phyloP scores from a whole-genome alignment of 2,888 invertebrate genomes.

The Cheilosia vulpina region DNA sequence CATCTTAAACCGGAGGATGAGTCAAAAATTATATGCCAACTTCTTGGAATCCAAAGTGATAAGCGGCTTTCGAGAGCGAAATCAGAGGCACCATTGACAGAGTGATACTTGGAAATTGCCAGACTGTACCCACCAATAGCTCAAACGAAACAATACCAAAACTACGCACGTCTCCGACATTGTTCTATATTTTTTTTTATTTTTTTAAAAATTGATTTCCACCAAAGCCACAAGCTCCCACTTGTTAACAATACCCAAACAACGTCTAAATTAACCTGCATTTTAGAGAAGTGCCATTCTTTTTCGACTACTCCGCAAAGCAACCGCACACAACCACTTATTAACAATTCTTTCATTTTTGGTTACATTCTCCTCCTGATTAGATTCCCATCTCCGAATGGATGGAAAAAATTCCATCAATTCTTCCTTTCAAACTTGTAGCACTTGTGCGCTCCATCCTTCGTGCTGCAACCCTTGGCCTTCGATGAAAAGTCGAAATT shows the following conservation, averaged over 20 bases:
- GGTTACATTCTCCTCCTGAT: slow-evolving; percentile 26
- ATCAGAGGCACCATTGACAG: too few species aligned
- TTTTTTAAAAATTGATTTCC: neutral
- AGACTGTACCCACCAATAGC: too few species aligned
- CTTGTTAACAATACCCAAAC: neutral
- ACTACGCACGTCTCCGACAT: neutral
- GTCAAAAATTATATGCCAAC: too few species aligned
- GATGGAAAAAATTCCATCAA: slow-evolving; percentile 42
- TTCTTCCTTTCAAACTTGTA: slow-evolving; percentile 8
- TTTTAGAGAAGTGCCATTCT: neutral
- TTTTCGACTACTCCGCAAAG: neutral
- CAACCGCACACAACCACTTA: neutral
- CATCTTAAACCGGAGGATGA: too few species aligned
- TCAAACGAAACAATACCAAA: too few species aligned
- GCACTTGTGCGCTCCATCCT: neutral
- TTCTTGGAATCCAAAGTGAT: too few species aligned
- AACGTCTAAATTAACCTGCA: neutral
- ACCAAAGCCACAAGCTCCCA: slow-evolving; percentile 12
- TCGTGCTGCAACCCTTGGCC: neutral
- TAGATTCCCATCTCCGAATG: slow-evolving; percentile 34
- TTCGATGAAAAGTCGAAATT: slow-evolving; percentile 18
- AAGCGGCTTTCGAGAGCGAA: too few species aligned
- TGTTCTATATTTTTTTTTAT: neutral
- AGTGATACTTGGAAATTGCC: too few species aligned
- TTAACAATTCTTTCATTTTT: slow-evolving; percentile 4